Base-by-base conservation (phyloP, 92 coral and sea anemone species). In the Heteractis magnifica region DNA sequence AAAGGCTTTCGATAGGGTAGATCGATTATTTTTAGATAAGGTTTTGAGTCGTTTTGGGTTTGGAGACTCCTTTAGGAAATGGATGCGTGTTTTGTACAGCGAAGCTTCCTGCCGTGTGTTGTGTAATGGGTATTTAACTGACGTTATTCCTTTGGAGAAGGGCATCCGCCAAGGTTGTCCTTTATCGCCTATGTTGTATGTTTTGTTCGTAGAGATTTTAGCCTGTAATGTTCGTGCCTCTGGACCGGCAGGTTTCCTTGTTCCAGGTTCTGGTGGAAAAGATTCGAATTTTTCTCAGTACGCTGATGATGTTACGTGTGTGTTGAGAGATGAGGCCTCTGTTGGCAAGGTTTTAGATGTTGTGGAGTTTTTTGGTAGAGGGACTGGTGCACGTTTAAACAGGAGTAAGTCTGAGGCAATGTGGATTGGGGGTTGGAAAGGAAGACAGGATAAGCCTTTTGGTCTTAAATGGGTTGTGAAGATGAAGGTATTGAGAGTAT, bases 101-200 rank as follows among this genome's bases (percentile, higher is more conserved):
- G 68, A 58, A 18, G 77, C 77, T 12, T 20, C 52, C 13, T 50
- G 48, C 4, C 52, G 18, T 13, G 79, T 85, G 9, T 18, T 85
- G 55, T 78, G 82, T 56, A 75, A 81, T 56, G 88, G 84, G 18
- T 49, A 76, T 20, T 65, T 73, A 44, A 83, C 87, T 14, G 70
- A 65, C 5, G 52, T 2, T 20, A n/a, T 79, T 59, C n/a, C 48
- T 6, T 53, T 85, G 5, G 77, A 84, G 0, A 18, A n/a, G 5
- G 87, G 78, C 3, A 77, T 75, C 4, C 21, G 87, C 65, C 76
- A 71, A 71, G 83, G 83, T 4, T 85, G 78, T 56, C 83, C 88
- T 49, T 19, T 78, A 48, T 70, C 83, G 2, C 79, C 88, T 14
- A 10, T 85, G 53, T 21, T 85, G 16, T 78, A 77, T 70, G 79